Percentiles rank a stretch among this genome's conserved stretches.
These are phyloP conservation scores for Drosophila bunnanda DNA, from an alignment of 2,888 invertebrate genomes.

Conservation along the genomic window DNA sequence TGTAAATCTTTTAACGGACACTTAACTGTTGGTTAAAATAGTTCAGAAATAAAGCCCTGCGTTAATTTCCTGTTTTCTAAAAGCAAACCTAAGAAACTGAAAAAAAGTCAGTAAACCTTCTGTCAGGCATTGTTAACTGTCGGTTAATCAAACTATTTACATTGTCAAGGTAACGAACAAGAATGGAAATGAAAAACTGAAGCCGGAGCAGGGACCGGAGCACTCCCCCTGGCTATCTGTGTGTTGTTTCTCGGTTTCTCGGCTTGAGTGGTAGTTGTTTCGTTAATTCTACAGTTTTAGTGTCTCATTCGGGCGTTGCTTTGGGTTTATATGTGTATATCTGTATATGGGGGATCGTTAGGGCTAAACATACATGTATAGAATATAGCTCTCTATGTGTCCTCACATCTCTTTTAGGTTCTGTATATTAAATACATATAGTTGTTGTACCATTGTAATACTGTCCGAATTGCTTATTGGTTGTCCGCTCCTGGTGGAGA, in stretches of 20 bases:
- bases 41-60: too few relatives aligned
- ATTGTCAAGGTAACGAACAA: background rate
- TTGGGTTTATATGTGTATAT: slow-evolving; percentile 13
- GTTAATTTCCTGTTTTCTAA: too few relatives aligned
- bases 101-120: background rate
- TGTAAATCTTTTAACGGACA: too few relatives aligned
- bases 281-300: slow-evolving; percentile 22
- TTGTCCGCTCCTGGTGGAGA: slow-evolving; percentile 39
- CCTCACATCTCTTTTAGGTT: slow-evolving; percentile 24
- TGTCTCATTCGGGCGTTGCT: slow-evolving; percentile 8
- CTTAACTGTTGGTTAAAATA: too few relatives aligned
- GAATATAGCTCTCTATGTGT: slow-evolving; percentile 45
- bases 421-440: slow-evolving; percentile 34
- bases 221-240: slow-evolving; percentile 51
- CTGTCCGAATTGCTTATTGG: slow-evolving; percentile 58
- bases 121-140: background rate
- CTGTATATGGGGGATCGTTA: slow-evolving; percentile 34
- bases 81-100: too few relatives aligned
- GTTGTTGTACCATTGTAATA: slow-evolving; percentile 60
- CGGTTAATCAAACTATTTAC: background rate
- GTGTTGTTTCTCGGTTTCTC: slow-evolving; percentile 27
- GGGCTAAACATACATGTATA: slow-evolving; percentile 46
- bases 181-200: background rate
- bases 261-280: slow-evolving; percentile 33
- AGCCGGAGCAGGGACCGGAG: slow-evolving; percentile 42